A percentile compares a stretch with the other conserved stretches of the same genome.
These are phyloP conservation scores for Venustoraphidia nigricollis DNA, from an alignment of 2,888 invertebrate genomes.

Conservation along the genomic window DNA sequence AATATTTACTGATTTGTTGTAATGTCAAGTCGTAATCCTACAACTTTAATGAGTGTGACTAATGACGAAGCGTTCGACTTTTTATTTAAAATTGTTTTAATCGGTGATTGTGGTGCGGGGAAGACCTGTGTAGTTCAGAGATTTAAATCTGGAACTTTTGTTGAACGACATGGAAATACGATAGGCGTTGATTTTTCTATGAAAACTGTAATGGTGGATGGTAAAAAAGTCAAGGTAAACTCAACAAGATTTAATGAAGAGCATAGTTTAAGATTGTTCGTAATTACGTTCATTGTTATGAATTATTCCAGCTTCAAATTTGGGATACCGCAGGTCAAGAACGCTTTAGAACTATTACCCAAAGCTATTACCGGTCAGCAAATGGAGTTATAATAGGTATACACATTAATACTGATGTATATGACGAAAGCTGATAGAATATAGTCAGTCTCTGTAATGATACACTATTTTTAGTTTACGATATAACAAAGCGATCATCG, in stretches of 20 bases:
- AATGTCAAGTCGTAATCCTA: slow-evolving; percentile 62
- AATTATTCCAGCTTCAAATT: slow-evolving; percentile 60
- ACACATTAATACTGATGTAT: slow-evolving; percentile 4
- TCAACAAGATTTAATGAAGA: neutral
- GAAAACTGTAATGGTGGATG: slow-evolving; percentile 89
- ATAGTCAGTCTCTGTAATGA: slow-evolving; percentile 3
- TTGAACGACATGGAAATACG: slow-evolving; percentile 89
- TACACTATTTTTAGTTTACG: slow-evolving; percentile 54
- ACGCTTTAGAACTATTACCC: slow-evolving; percentile 90
- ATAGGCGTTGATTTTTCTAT: slow-evolving; percentile 98
- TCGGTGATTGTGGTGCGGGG: slow-evolving; percentile 81
- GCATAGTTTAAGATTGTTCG: neutral
- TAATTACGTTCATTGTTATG: neutral
- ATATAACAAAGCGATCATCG: slow-evolving; percentile 83
- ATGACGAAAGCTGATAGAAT: neutral
- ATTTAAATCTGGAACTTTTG: slow-evolving; percentile 88
- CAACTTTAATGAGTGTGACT: slow-evolving; percentile 56
- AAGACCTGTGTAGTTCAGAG: slow-evolving; percentile 94
- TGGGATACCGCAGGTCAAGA: slow-evolving; percentile 98
- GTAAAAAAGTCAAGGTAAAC: slow-evolving; percentile 82
- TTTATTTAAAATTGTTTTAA: slow-evolving; percentile 87
- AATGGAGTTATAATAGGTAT: slow-evolving; percentile 88
- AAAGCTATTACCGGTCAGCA: slow-evolving; percentile 92
- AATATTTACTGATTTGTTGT: slow-evolving; percentile 15
- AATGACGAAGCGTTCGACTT: slow-evolving; percentile 79